Evolutionary conservation across 2,113 vertebrate genomes (phyloP), one percentile per base, ranked within the genome.

Genomic region (Psittacula cyanocephala): DNA sequence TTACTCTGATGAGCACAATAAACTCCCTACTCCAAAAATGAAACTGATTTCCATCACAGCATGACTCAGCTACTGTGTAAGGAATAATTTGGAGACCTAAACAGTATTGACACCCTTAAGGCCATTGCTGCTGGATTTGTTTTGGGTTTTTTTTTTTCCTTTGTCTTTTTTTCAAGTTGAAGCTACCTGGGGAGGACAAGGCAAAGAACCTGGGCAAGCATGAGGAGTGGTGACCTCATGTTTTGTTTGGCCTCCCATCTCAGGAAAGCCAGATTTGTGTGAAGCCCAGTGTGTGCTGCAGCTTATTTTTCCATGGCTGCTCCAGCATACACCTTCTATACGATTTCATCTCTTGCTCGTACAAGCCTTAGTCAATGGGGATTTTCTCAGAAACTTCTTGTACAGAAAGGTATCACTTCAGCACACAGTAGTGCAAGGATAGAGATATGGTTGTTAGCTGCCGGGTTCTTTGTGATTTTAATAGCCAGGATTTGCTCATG

Each of bases 301-400:
- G 62, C 10, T 37, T 43, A 16, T 49, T 89, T 69, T 84, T 39
- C 89, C 47, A 39, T 18, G 47, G 75, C 78, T 91, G 63, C 29
- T 85, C 31, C 78, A 89, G 39, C 57, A 86, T 6, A 17, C 25
- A 57, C 39, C 70, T 95, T 63, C 75, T n/a, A 7, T 31, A n/a
- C 6, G 0, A 31, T 35, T 75, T 44, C 19, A 31, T 39, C 86
- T 74, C 29, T 1, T 63, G 39, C 18, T 72, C 4, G 0, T 17
- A 80, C 25, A 29, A 71, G 27, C 44, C 44, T 84, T 20, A 62
- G 18, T 2, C 69, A 20, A 79, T 28, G 9, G 8, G 22, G 11
- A 71, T 76, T 83, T 81, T 81, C 76, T 81, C 69, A 72, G 27
- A 81, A 76, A 13, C 7, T 74, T 67, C 31, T 46, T 47, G 3